A percentile compares a stretch with the other conserved stretches of the same genome.
These are phyloP conservation scores for Cantharis rustica DNA, from an alignment of 2,888 invertebrate genomes.

Conservation along the genomic window DNA sequence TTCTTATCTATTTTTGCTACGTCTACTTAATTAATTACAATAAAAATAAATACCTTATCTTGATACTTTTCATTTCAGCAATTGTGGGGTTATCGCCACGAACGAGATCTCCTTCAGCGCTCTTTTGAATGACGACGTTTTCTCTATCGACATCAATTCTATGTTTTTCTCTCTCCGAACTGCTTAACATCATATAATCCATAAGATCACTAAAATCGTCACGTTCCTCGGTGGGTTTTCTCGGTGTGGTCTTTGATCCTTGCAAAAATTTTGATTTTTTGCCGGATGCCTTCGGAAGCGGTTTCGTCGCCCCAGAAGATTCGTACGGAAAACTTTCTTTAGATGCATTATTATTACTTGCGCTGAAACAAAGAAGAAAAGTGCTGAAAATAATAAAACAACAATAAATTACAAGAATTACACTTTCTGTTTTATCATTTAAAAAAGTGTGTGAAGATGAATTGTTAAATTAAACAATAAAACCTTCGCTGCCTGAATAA, in stretches of 20 bases:
- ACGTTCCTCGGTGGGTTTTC: constrained; percentile 49
- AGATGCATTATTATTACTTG: constrained; percentile 51
- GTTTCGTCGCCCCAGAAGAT: constrained; percentile 19
- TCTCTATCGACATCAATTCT: constrained; percentile 59
- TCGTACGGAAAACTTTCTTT: constrained; percentile 50
- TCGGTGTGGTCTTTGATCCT: constrained; percentile 1
- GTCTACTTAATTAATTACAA: not conserved
- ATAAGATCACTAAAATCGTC: constrained; percentile 69
- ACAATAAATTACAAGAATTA: not conserved
- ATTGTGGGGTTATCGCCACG: constrained; percentile 71
- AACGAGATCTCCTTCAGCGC: constrained; percentile 60
- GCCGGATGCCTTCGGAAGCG: constrained; percentile 29
- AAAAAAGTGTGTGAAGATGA: not conserved
- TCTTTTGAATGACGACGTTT: constrained; percentile 57
- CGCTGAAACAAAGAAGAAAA: constrained; percentile 38
- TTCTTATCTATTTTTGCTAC: not conserved
- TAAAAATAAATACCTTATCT: constrained; percentile 53
- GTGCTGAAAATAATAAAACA: not conserved
- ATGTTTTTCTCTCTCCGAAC: constrained; percentile 59
- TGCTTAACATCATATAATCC: constrained; percentile 59
- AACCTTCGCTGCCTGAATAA: not conserved
- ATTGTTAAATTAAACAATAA: not conserved
- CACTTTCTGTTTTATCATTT: not conserved
- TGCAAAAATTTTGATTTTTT: constrained; percentile 1
- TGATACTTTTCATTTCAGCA: constrained; percentile 66